A percentile compares a stretch with the other conserved stretches of the same genome.
Evolutionary conservation across 2,888 invertebrate species (phyloP).

Genomic region (Trissonchulus sp.): DNA sequence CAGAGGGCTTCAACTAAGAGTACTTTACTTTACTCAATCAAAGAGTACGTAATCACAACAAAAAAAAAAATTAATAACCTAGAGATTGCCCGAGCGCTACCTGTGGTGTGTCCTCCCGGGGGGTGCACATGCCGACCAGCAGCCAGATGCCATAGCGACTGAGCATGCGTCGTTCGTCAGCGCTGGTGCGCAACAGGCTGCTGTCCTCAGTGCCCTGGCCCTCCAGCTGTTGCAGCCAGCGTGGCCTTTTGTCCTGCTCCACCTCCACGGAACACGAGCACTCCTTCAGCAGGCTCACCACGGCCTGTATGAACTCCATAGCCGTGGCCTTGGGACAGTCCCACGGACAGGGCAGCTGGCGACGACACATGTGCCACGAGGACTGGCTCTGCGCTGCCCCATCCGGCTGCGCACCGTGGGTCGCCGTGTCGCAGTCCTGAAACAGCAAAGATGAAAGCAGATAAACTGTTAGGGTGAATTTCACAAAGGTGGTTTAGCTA

Average conservation of each 20-base stretch:
- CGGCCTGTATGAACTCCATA: constrained; percentile 85
- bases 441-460: too few relatives aligned
- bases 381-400: too few relatives aligned
- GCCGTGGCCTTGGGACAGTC: constrained; percentile 83
- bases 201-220: constrained; percentile 42
- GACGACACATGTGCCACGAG: constrained; percentile 88
- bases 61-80: too few relatives aligned
- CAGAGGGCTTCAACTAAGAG: too few relatives aligned
- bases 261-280: constrained; percentile 59
- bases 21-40: too few relatives aligned
- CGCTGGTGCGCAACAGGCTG: constrained; percentile 52
- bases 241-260: constrained; percentile 44
- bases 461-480: too few relatives aligned
- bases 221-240: constrained; percentile 51
- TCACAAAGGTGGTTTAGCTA: too few relatives aligned
- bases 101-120: constrained; percentile 55
- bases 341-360: constrained; percentile 76
- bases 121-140: constrained; percentile 74
- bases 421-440: too few relatives aligned
- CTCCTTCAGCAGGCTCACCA: constrained; percentile 79
- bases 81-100: too few relatives aligned
- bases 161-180: constrained; percentile 79
- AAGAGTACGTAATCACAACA: too few relatives aligned
- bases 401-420: too few relatives aligned
- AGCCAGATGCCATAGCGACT: constrained; percentile 96